Base-by-base conservation (phyloP, 2,797 vertebrate species). In the Synanceia verrucosa region DNA sequence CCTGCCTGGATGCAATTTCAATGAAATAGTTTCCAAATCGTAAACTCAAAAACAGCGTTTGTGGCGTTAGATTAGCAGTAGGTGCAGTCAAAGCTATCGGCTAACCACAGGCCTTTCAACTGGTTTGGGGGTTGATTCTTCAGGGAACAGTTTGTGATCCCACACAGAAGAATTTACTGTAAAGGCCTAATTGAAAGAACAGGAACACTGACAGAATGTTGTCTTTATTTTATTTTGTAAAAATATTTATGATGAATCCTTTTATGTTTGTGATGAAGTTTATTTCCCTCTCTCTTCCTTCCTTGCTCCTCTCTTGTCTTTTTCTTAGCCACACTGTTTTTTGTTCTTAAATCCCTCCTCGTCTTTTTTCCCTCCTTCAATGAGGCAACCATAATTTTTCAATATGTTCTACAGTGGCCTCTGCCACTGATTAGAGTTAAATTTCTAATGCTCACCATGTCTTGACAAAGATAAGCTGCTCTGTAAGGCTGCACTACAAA, bases 41-140 rank as follows among this genome's bases (percentile, higher is more conserved):
- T 85, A 83, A 88, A 84, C 51, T 52, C 11, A 9, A 66, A 77
- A 65, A 59, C 43, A 86, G 79, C 75, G 64, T 82, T 79, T 37
- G 55, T 63, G 21, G 70, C 1, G 18, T 73, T 61, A 55, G 23
- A 73, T 83, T 67, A 71, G 63, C 68, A 48, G 72, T 33, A 64
- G 80, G 41, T 71, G 59, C 66, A 76, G 64, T 79, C 59, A 78
- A 44, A 85, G 77, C 76, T 12, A 23, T 47, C 2, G 21, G 59
- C 73, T 65, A 70, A 87, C 88, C 88, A 56, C 89, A 89, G 37
- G 73, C 73, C 84, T 89, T 88, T 89, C 69, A 86, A 69, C 79
- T 79, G 83, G 81, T 87, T 55, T 64, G 78, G 81, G 86, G 85
- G 86, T 82, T 60, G 73, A 84, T 77, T 83, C 51, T 43, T 82